Percentiles rank a stretch among this genome's conserved stretches.
Conservation (phyloP, 2,888 invertebrate species). For the Crematogaster levior region DNA sequence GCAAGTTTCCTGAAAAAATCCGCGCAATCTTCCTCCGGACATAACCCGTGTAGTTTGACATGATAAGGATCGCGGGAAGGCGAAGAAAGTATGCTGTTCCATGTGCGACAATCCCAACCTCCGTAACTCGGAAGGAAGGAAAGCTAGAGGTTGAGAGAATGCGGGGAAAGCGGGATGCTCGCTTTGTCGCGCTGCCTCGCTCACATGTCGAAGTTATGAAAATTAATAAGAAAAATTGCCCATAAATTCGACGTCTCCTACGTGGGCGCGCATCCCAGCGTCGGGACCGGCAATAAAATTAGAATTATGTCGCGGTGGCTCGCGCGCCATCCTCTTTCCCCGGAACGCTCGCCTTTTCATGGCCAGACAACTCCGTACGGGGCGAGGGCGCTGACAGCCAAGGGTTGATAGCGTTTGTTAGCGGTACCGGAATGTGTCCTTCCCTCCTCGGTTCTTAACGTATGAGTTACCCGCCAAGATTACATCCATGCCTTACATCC, state of each 20-base stretch:
- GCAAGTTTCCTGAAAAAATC: constrained; percentile 57
- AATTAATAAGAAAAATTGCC: constrained; percentile 86
- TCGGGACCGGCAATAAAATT: constrained; percentile 83
- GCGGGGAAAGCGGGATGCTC: constrained; percentile 59
- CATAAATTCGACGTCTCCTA: constrained; percentile 81
- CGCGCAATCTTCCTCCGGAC: constrained; percentile 67
- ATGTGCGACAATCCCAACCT: constrained; percentile 6
- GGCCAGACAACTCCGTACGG: constrained; percentile 33
- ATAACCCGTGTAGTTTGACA: constrained; percentile 52
- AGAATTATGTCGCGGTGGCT: constrained; percentile 82
- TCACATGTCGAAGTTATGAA: constrained; percentile 85
- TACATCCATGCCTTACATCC: constrained; percentile 81
- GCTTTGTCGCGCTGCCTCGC: constrained; percentile 78
- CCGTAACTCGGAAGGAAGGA: not conserved
- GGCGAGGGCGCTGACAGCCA: constrained; percentile 55
- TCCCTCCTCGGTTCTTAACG: constrained; percentile 78
- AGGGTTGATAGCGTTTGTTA: constrained; percentile 80
- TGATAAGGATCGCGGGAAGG: constrained; percentile 38
- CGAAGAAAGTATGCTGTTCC: constrained; percentile 48
- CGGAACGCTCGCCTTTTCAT: not conserved
- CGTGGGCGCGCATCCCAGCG: constrained; percentile 73
- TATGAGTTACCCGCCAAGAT: constrained; percentile 84
- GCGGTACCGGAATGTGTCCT: constrained; percentile 82
- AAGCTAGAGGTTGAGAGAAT: not conserved
- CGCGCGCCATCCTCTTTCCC: constrained; percentile 40